A percentile compares a stretch with the other conserved stretches of the same genome.
These are phyloP conservation scores for Noctuana brunneofusca DNA, from an alignment of 2,888 invertebrate species.

Conservation along the genomic window DNA sequence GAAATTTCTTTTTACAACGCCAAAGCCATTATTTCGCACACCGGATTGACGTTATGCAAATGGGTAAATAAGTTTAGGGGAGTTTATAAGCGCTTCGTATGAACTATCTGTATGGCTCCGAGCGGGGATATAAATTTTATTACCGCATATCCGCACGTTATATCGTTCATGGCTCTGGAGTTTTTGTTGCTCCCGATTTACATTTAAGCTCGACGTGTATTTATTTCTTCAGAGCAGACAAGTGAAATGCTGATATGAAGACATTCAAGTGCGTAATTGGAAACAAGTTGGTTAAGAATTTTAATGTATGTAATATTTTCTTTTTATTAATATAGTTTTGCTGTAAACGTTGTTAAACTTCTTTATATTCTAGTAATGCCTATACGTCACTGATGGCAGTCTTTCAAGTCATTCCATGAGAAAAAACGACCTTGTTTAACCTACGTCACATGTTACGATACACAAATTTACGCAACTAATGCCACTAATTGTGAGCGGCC, in stretches of 20 bases:
- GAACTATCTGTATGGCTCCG: slow-evolving; percentile 29
- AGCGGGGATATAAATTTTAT: slow-evolving; percentile 22
- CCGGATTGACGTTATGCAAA: slow-evolving; percentile 52
- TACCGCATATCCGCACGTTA: slow-evolving; percentile 14
- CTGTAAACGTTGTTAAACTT: too few relatives aligned
- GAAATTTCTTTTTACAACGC: slow-evolving; percentile 63
- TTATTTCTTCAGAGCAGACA: neutral
- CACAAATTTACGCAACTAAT: slow-evolving; percentile 29
- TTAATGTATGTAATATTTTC: too few relatives aligned
- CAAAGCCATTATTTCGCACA: slow-evolving; percentile 53
- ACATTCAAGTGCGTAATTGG: too few relatives aligned
- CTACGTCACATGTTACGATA: slow-evolving; percentile 10
- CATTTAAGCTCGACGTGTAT: neutral
- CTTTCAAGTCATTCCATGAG: too few relatives aligned
- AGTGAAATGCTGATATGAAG: too few relatives aligned
- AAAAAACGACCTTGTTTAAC: neutral
- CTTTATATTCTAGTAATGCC: too few relatives aligned
- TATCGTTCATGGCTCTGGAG: slow-evolving; percentile 12
- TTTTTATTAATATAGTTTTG: too few relatives aligned
- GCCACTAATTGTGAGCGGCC: slow-evolving; percentile 30
- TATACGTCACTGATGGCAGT: too few relatives aligned
- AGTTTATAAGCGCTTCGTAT: slow-evolving; percentile 40
- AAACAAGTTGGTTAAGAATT: too few relatives aligned
- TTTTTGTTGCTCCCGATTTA: slow-evolving; percentile 14
- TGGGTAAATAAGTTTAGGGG: slow-evolving; percentile 46